Evolutionary conservation across 2,797 vertebrate species (phyloP).

Genomic region (Eleutherodactylus coqui): DNA sequence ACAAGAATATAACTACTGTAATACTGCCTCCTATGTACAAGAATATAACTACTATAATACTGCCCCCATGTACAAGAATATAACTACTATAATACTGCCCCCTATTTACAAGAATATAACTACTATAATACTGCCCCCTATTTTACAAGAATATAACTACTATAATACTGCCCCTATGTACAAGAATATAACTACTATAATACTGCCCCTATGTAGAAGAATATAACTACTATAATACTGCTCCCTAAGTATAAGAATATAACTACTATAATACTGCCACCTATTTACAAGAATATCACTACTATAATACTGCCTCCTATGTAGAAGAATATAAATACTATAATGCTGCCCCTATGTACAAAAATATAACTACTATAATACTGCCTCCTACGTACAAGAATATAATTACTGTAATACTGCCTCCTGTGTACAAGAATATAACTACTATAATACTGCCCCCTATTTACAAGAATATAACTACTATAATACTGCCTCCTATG

Average conservation of each 20-base stretch:
- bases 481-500: too few species aligned
- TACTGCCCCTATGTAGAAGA: background rate
- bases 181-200: slow-evolving; percentile 1
- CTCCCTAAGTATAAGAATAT: background rate
- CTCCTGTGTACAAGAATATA: too few species aligned
- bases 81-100: background rate
- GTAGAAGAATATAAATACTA: background rate
- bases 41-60: background rate
- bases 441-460: too few species aligned
- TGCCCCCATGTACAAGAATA: background rate
- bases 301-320: background rate
- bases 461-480: too few species aligned
- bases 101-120: background rate
- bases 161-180: background rate
- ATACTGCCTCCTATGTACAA: background rate
- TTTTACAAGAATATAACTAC: background rate
- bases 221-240: background rate
- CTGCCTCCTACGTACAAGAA: background rate
- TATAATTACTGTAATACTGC: too few species aligned
- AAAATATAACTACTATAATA: background rate
- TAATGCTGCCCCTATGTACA: background rate
- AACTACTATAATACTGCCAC: background rate
- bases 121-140: background rate
- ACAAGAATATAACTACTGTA: slow-evolving; percentile 3
- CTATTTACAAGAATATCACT: slow-evolving; percentile 1